These are phyloP conservation scores for Platichthys stellatus DNA, from an alignment of 2,113 vertebrate genomes.

Conservation along the genomic window DNA sequence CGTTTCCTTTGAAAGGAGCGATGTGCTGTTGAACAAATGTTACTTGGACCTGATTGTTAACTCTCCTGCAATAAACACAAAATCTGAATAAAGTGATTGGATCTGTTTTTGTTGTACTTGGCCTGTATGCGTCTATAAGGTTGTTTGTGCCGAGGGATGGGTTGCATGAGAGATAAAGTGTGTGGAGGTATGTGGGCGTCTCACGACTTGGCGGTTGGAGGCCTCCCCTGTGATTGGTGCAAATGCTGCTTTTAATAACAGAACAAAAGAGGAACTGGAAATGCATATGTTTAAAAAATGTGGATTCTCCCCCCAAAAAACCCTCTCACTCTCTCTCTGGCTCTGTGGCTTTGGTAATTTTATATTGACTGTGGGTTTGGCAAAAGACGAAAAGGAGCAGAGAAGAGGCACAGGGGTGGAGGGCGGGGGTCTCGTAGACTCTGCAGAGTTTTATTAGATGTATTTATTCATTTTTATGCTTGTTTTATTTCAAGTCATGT, in stretches of 20 bases:
- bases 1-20: slow-evolving; percentile 28
- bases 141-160: slow-evolving; percentile 46
- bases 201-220: slow-evolving; percentile 58
- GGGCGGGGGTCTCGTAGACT: slow-evolving; percentile 43
- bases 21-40: slow-evolving; percentile 6
- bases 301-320: slow-evolving; percentile 69
- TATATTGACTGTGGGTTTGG: slow-evolving; percentile 87
- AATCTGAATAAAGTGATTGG: slow-evolving; percentile 34
- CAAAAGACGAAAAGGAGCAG: slow-evolving; percentile 80
- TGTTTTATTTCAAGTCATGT: slow-evolving; percentile 69
- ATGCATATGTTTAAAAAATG: slow-evolving; percentile 86
- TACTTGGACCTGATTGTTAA: slow-evolving; percentile 48
- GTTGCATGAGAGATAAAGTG: slow-evolving; percentile 75
- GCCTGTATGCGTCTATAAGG: slow-evolving; percentile 36
- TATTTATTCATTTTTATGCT: slow-evolving; percentile 82
- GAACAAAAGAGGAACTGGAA: slow-evolving; percentile 86
- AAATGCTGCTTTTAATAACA: slow-evolving; percentile 87
- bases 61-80: slow-evolving; percentile 64
- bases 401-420: slow-evolving; percentile 58
- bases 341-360: slow-evolving; percentile 83
- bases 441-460: slow-evolving; percentile 76
- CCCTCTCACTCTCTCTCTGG: slow-evolving; percentile 70
- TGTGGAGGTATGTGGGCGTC: slow-evolving; percentile 74
- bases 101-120: slow-evolving; percentile 43
- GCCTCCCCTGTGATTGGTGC: slow-evolving; percentile 76